Base-by-base conservation (phyloP, 1,140 invertebrate genomes). In the Streblospio benedicti region DNA sequence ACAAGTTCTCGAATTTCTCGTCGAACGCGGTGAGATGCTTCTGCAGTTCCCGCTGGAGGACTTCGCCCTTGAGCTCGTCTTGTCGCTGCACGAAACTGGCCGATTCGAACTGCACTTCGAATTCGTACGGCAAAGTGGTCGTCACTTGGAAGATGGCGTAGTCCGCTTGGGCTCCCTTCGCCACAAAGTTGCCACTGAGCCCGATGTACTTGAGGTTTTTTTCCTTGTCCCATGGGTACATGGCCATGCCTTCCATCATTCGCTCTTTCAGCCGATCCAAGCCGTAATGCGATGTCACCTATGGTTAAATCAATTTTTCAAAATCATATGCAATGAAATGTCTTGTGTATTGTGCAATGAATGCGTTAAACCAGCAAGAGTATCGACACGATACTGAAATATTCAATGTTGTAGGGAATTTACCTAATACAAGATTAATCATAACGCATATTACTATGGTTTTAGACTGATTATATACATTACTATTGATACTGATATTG, bases 71-170 rank as follows among this genome's bases (percentile, higher is more conserved):
- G 18, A 89, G 72, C 60, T 79, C 79, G 33, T 81, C 76, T 1
- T 75, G 76, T 52, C 84, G 75, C 57, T 81, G 77, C 1, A 73
- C 70, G 63, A 82, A 83, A 80, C 81, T 87, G 0, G 81, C 85
- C 0, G 88, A 90, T 67, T 93, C 87, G 73, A 87, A 96, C 9
- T 86, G 83, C 0, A 95, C 80, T 71, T 96, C 92, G 58, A 96
- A 79, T 25, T 86, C 83, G 68, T 93, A 90, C 0, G 92, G 91
- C 1, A 89, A 80, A 67, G 85, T 85, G 0, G 85, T 85, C 1
- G 88, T 86, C 51, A 94, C 80, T 65, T 80, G 76, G 58, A 75
- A 86, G 1, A 86, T 89, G 14, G 93, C 83, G 63, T 94, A 89
- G 76, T 94, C 94, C 0, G 88, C 83, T 50, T 69, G 59, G 28